Percentiles rank a stretch among this genome's conserved stretches.
Conservation (phyloP, 2,797 vertebrate species). For the Anguilla pacifica region DNA sequence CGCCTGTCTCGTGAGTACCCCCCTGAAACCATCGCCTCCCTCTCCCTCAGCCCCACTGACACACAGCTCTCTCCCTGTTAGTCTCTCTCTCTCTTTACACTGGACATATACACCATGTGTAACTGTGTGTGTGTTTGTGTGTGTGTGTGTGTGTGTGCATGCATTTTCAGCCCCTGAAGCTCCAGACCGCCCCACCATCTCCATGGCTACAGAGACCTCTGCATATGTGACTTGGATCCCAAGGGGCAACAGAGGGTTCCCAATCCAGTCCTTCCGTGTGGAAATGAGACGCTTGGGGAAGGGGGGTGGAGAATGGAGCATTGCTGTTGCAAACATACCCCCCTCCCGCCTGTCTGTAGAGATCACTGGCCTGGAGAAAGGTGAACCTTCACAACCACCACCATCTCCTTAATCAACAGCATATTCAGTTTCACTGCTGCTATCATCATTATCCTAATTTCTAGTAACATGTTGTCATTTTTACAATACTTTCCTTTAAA, state of each 20-base stretch:
- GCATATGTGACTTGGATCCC: constrained; percentile 98
- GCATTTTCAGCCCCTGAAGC: constrained; percentile 88
- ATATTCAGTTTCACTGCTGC: neutral
- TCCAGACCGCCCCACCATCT: constrained; percentile 95
- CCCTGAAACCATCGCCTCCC: neutral
- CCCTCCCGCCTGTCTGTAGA: constrained; percentile 94
- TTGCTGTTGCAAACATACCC: constrained; percentile 90
- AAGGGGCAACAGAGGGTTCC: constrained; percentile 93
- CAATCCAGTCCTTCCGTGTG: constrained; percentile 94
- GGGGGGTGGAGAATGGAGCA: constrained; percentile 86
- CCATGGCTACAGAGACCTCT: constrained; percentile 91
- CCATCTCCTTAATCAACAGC: neutral
- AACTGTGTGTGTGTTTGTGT: neutral
- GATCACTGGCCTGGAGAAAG: constrained; percentile 92
- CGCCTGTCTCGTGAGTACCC: constrained; percentile 87
- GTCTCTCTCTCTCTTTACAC: constrained; percentile 1
- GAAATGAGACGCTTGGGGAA: constrained; percentile 93
- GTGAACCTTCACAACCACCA: constrained; percentile 62
- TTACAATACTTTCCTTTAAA: neutral
- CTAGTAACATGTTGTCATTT: neutral
- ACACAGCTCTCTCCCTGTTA: neutral
- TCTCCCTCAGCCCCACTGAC: neutral
- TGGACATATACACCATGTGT: too few relatives aligned
- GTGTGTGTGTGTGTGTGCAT: constrained; percentile 17
- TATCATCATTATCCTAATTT: neutral